phyloP scores from a whole-genome alignment of 2,113 vertebrate species.

The Rhinoderma darwinii region DNA sequence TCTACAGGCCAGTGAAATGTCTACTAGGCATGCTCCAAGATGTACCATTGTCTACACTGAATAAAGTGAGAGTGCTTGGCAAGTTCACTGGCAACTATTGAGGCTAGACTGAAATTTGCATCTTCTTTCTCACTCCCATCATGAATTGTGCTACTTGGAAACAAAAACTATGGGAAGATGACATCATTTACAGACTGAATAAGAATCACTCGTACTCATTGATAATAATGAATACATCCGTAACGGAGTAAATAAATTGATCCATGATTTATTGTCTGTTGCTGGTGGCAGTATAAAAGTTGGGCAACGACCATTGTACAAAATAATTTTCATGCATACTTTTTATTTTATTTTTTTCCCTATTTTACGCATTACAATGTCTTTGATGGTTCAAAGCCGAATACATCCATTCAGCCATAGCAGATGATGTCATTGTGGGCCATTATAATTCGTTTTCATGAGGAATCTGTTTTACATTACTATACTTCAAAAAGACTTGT shows the following conservation, averaged over 20 bases:
- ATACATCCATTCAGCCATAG: background rate
- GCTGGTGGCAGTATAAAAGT: background rate
- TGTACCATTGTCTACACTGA: conserved; percentile 73
- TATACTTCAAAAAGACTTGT: background rate
- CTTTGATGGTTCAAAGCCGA: conserved; percentile 1
- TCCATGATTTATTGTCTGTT: background rate
- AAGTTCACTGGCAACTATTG: conserved; percentile 47
- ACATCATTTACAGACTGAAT: conserved; percentile 39
- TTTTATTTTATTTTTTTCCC: background rate
- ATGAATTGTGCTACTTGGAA: conserved; percentile 22
- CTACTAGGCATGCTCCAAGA: conserved; percentile 76
- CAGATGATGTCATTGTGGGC: background rate
- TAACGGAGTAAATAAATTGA: background rate
- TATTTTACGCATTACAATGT: background rate
- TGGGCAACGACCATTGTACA: background rate
- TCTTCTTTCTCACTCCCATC: conserved; percentile 39
- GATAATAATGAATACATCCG: background rate
- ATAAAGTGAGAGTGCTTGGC: conserved; percentile 63
- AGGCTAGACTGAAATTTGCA: conserved; percentile 45
- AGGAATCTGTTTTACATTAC: background rate
- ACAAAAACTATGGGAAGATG: conserved; percentile 13
- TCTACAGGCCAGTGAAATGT: conserved; percentile 67
- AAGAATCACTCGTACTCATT: background rate
- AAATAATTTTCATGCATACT: background rate
- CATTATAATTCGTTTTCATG: background rate